A percentile compares a stretch with the other conserved stretches of the same genome.
These are phyloP conservation scores for Cactoblastis cactorum DNA, from an alignment of 2,888 invertebrate genomes.

Conservation along the genomic window DNA sequence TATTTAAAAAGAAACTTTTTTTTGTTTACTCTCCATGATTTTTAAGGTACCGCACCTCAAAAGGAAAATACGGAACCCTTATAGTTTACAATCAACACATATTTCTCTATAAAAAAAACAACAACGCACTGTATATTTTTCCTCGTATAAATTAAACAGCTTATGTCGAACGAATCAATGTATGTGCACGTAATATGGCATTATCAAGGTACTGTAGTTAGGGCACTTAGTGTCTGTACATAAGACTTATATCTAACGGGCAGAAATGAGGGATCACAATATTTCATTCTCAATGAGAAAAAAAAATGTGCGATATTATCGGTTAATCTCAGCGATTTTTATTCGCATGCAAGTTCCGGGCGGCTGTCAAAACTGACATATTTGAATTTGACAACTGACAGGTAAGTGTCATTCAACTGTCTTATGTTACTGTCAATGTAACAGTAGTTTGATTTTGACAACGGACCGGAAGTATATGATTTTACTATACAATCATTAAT, in stretches of 20 bases:
- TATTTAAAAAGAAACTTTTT: too few species aligned
- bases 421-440: too few species aligned
- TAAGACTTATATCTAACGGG: conserved; percentile 16
- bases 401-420: too few species aligned
- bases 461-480: too few species aligned
- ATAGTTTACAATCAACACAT: too few species aligned
- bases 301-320: background rate
- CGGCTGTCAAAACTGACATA: background rate
- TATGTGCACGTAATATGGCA: conserved; percentile 46
- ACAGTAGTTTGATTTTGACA: too few species aligned
- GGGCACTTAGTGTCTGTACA: conserved; percentile 34
- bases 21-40: too few species aligned
- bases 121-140: background rate
- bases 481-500: too few species aligned
- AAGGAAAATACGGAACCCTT: too few species aligned
- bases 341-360: background rate
- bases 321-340: too few species aligned
- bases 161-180: conserved; percentile 23
- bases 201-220: conserved; percentile 47
- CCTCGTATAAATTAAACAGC: conserved; percentile 33
- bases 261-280: conserved; percentile 19
- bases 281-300: conserved; percentile 18
- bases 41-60: too few species aligned
- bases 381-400: too few species aligned
- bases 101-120: background rate